Base-by-base conservation (phyloP, 2,797 vertebrate species). In the Falco naumanni region DNA sequence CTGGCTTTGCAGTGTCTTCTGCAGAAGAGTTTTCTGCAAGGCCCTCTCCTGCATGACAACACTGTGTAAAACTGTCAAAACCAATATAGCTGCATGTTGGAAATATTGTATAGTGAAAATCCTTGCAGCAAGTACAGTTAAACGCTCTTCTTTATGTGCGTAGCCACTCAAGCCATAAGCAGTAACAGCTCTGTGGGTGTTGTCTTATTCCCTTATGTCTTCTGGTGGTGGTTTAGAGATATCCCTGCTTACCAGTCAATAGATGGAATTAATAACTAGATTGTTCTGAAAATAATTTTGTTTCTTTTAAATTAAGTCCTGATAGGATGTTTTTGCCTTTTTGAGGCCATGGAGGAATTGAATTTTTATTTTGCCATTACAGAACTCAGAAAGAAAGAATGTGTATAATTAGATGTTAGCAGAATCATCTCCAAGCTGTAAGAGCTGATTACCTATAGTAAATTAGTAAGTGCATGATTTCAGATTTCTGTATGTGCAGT, bases 1-100 rank as follows among this genome's bases (percentile, higher is more conserved):
- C 66, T 69, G 66, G 6, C 12, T 88, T 63, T 87, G 56, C 87
- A 59, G 1, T 11, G 10, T 45, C 41, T 95, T 26, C 61, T 84
- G 79, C 54, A 65, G 66, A 66, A 84, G 68, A 71, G 50, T 43
- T 96, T 89, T 77, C 90, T 94, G 66, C 79, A 70, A 77, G 56
- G 48, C 43, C 79, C 47, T 84, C 50, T 59, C 64, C 45, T 63
- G 72, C 51, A 7, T 75, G 88, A 43, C 90, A 89, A 34, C 72
- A 34, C 34, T 21, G 41, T 48, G 76, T 71, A 16, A 81, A 94
- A 47, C 57, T 95, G 61, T 86, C 56, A 33, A 25, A 77, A 24
- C 29, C 53, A 18, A 69, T 17, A 20, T 13, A 61, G 72, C 84
- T 29, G 92, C 5, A 17, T 15, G 64, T 6, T 91, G 80, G 80